Conservation (phyloP, 2,113 vertebrate species). For the Sander vitreus region DNA sequence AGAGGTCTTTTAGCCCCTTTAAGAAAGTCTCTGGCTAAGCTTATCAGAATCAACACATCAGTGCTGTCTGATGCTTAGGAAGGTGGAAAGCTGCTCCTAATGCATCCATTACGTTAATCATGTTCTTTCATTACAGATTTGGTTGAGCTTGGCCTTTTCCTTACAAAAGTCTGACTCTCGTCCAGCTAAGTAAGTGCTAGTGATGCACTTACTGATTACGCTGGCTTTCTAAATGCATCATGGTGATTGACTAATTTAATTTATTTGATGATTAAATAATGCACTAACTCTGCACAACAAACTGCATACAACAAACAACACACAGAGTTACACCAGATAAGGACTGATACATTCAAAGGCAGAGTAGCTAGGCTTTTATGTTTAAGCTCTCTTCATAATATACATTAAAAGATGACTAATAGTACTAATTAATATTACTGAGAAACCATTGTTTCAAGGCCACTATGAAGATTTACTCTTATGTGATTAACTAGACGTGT, state of each 20-base stretch:
- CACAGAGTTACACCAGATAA: background rate
- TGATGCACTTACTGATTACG: constrained; percentile 55
- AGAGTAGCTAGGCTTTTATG: background rate
- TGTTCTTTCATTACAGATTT: constrained; percentile 39
- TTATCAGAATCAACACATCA: constrained; percentile 34
- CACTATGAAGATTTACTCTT: background rate
- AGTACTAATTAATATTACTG: background rate
- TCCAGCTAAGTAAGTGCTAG: constrained; percentile 41
- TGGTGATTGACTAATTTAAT: background rate
- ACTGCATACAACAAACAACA: background rate
- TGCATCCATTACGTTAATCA: constrained; percentile 56
- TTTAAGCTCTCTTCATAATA: background rate
- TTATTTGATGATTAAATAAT: constrained; percentile 2
- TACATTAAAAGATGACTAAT: background rate
- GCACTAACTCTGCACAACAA: background rate
- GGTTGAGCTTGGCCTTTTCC: constrained; percentile 52
- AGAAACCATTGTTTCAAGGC: constrained; percentile 2
- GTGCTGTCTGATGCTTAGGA: constrained; percentile 20
- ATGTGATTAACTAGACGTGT: background rate
- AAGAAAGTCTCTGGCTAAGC: constrained; percentile 4
- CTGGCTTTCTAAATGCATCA: background rate
- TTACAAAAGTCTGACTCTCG: constrained; percentile 43
- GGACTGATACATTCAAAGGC: background rate
- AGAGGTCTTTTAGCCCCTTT: constrained; percentile 13
- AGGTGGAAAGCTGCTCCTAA: constrained; percentile 32